Percentiles rank a stretch among this genome's conserved stretches.
phyloP scores from a whole-genome alignment of 2,888 invertebrate genomes.

The Fissipunctia ypsillon region DNA sequence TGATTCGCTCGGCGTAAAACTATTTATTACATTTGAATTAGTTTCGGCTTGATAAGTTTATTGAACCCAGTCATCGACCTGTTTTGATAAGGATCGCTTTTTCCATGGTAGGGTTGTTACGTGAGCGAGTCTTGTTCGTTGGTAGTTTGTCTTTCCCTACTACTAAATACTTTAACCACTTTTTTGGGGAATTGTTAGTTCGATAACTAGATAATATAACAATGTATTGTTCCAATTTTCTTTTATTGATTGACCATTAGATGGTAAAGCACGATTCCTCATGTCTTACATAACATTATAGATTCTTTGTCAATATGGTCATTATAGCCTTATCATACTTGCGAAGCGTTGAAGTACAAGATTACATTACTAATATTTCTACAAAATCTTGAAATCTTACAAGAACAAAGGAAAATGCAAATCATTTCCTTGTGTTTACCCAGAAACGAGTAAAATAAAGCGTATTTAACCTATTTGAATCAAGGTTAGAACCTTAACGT shows the following conservation, averaged over 20 bases:
- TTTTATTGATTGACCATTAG: slow-evolving; percentile 7
- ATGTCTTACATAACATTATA: neutral
- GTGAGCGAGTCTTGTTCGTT: slow-evolving; percentile 10
- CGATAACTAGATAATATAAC: slow-evolving; percentile 20
- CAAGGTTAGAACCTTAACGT: slow-evolving; percentile 29
- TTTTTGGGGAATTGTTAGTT: neutral
- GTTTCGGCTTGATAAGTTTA: slow-evolving; percentile 62
- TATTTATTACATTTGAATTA: slow-evolving; percentile 60
- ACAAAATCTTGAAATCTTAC: neutral
- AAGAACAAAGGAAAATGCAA: slow-evolving; percentile 41
- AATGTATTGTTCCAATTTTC: no score
- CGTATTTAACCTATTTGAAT: slow-evolving; percentile 24
- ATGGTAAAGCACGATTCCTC: neutral
- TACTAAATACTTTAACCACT: slow-evolving; percentile 20
- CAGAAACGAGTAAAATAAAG: slow-evolving; percentile 39
- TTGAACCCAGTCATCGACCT: slow-evolving; percentile 63
- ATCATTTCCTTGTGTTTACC: slow-evolving; percentile 60
- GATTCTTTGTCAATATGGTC: neutral
- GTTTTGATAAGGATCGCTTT: slow-evolving; percentile 69
- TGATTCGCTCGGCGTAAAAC: slow-evolving; percentile 39
- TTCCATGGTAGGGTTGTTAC: slow-evolving; percentile 29
- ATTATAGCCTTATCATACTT: neutral
- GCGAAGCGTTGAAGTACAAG: neutral
- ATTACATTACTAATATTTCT: neutral
- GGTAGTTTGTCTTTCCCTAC: slow-evolving; percentile 13